Conservation (phyloP, 2,113 vertebrate species). For the Charina bottae region DNA sequence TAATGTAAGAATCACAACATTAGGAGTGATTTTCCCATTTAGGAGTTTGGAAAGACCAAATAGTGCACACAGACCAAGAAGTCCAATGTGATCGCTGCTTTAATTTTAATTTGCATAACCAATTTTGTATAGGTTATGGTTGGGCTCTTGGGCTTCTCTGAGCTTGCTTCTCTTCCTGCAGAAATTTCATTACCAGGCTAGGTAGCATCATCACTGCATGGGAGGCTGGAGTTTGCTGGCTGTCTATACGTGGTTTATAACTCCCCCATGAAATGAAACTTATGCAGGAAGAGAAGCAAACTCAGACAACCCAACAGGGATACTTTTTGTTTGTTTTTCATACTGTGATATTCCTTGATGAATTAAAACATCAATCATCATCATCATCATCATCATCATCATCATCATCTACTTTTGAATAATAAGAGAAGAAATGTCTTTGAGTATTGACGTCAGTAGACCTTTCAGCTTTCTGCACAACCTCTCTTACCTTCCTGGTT, state of each 20-base stretch:
- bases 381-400: neutral
- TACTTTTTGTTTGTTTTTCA: neutral
- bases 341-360: neutral
- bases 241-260: neutral
- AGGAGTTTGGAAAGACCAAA: neutral
- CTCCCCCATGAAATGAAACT: neutral
- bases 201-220: neutral
- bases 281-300: neutral
- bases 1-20: neutral
- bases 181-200: neutral
- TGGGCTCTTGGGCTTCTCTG: neutral
- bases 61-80: neutral
- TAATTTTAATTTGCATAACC: neutral
- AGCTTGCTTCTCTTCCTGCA: neutral
- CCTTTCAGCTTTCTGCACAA: neutral
- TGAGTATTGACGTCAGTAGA: neutral
- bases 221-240: neutral
- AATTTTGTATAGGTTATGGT: neutral
- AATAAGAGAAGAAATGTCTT: neutral
- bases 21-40: neutral
- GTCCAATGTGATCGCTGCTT: neutral
- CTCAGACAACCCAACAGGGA: neutral
- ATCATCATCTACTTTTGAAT: neutral
- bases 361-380: neutral
- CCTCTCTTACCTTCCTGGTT: neutral